Base-by-base conservation (phyloP, 2,888 invertebrate species). In the Linyphia triangularis region DNA sequence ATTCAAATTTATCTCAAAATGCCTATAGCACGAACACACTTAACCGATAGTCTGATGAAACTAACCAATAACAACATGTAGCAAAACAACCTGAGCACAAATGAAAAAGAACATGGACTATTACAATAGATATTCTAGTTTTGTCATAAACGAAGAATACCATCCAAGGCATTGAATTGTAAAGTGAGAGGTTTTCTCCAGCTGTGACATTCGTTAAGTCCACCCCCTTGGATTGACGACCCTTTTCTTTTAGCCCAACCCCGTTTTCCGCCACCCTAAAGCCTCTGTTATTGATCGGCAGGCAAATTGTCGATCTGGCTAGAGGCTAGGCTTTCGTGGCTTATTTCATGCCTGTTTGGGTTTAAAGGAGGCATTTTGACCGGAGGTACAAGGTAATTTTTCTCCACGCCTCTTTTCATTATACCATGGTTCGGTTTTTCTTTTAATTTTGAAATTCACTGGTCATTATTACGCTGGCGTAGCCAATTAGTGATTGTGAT, bases 341-440 rank as follows among this genome's bases (percentile, higher is more conserved):
- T 69, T 72, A 82, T 82, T 82, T 82, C 82, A 82, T 82, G 82
- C 82, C 70, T 72, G 70, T 82, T 82, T 82, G 82, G 37, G 37
- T 65, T 65, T 51, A 65, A 51, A n/a, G 51, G 51, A 13, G 28
- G 26, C 28, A 63, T 28, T 63, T 63, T 63, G 63, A 63, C 24
- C 63, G 63, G 63, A n/a, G 63, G 13, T 63, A 26, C 63, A 6
- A 7, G 63, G 63, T 26, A 28, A 26, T 28, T 63, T 63, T 63
- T 26, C 28, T 26, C 4, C 26, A 16, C 63, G 22, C 63, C 28
- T 63, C 28, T 63, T 28, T 28, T 63, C 63, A 51, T 51, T 26
- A 26, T 51, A 37, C 9, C 13, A 4, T 7, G 0, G 19, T 67
- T 51, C 7, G n/a, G n/a, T 28, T 70, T 30, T 13, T 37, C 7